Conservation (phyloP, 2,888 invertebrate genomes). For the Eucriotettix oculatus region DNA sequence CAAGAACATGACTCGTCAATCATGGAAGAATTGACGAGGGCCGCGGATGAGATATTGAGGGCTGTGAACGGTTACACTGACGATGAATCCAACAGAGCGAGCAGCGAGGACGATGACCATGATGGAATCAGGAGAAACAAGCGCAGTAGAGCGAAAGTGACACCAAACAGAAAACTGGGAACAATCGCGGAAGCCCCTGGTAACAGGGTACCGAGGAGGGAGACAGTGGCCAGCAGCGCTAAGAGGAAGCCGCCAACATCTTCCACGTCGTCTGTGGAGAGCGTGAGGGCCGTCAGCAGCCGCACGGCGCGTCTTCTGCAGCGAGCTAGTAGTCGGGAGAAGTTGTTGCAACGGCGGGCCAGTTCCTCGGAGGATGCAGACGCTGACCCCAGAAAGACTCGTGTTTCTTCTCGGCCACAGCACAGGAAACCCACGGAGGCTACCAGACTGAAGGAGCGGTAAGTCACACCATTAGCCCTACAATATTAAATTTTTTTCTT, state of each 20-base stretch:
- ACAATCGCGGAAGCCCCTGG: slow-evolving; percentile 6
- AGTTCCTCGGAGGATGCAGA: slow-evolving; percentile 34
- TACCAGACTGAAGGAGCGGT: too few species aligned
- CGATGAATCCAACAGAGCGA: slow-evolving; percentile 24
- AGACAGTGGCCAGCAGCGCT: slow-evolving; percentile 18
- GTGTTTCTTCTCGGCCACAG: too few species aligned
- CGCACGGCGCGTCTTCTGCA: slow-evolving; percentile 28
- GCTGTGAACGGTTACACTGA: slow-evolving; percentile 36
- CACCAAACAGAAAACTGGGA: background rate
- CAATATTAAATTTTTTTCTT: too few species aligned
- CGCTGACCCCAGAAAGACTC: slow-evolving; percentile 6
- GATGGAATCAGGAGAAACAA: slow-evolving; percentile 19
- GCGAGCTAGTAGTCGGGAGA: slow-evolving; percentile 31
- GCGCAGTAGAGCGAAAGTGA: background rate
- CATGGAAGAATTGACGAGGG: slow-evolving; percentile 37
- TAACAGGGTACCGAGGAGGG: background rate
- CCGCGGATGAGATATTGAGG: slow-evolving; percentile 39
- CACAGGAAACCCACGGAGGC: too few species aligned
- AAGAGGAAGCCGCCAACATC: slow-evolving; percentile 21
- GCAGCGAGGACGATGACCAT: slow-evolving; percentile 22
- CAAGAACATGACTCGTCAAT: slow-evolving; percentile 19
- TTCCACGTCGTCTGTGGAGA: slow-evolving; percentile 22
- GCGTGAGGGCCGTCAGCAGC: slow-evolving; percentile 12
- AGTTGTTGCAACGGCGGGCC: slow-evolving; percentile 19
- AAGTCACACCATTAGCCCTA: too few species aligned